Conservation (phyloP, 2,113 vertebrate genomes). For the Toxotes jaculatrix region DNA sequence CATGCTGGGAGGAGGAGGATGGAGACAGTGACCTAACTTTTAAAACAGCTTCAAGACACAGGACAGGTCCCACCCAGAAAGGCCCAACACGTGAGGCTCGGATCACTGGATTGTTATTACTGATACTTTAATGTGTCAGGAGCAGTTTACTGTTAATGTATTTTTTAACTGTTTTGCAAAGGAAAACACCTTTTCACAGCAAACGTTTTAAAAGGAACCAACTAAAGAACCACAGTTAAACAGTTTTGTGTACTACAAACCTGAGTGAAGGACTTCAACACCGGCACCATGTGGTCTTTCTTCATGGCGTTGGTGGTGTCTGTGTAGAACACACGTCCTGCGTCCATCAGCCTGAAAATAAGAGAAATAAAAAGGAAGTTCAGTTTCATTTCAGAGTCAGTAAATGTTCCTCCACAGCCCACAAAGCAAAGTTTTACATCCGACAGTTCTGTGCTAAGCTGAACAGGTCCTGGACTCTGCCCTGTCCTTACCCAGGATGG, state of each 20-base stretch:
- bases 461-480: neutral
- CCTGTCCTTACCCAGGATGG: constrained; percentile 68
- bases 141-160: neutral
- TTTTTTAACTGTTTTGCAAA: neutral
- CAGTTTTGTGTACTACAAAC: constrained; percentile 52
- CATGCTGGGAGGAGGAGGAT: constrained; percentile 73
- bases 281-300: constrained; percentile 80
- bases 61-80: too few relatives aligned
- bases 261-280: constrained; percentile 87
- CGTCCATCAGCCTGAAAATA: constrained; percentile 79
- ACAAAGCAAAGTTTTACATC: neutral
- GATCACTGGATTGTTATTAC: too few relatives aligned
- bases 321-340: constrained; percentile 85
- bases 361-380: fast-evolving
- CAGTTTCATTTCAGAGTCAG: neutral
- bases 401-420: neutral
- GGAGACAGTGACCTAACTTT: too few relatives aligned
- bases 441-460: neutral
- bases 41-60: too few relatives aligned
- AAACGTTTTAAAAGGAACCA: too few relatives aligned
- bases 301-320: constrained; percentile 79
- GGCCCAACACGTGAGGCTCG: too few relatives aligned
- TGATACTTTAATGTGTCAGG: too few relatives aligned
- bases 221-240: too few relatives aligned
- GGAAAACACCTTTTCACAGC: too few relatives aligned